Percentiles rank a stretch among this genome's conserved stretches.
These are phyloP conservation scores for Venustaconcha ellipsiformis DNA, from an alignment of 1,140 invertebrate genomes.

Conservation along the genomic window DNA sequence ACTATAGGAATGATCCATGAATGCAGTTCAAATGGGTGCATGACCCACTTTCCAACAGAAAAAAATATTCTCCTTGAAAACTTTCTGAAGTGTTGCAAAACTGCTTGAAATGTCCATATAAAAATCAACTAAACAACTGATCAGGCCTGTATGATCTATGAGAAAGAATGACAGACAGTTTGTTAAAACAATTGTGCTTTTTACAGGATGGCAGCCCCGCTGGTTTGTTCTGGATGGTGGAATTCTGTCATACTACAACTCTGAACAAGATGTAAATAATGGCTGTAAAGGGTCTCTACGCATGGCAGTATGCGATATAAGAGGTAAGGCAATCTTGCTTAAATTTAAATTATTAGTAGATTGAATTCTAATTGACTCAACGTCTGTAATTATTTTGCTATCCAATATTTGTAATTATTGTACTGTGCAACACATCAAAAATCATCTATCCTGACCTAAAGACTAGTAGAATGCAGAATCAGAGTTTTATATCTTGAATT, in stretches of 20 bases:
- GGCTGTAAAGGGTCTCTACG: conserved; percentile 88
- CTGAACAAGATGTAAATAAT: conserved; percentile 84
- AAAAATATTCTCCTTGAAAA: too few species aligned
- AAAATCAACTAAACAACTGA: too few species aligned
- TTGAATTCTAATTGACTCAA: not conserved
- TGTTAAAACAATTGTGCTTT: conserved; percentile 17
- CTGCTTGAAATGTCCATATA: too few species aligned
- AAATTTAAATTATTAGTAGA: not conserved
- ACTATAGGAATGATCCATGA: too few species aligned
- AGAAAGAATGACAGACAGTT: not conserved
- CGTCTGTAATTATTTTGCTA: not conserved
- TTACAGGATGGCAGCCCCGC: conserved; percentile 85
- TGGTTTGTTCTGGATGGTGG: conserved; percentile 88
- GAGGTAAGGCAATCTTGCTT: conserved; percentile 71
- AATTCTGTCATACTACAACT: conserved; percentile 85
- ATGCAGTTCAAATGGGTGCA: too few species aligned
- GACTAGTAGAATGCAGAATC: not conserved
- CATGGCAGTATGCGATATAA: conserved; percentile 85
- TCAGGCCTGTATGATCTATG: too few species aligned
- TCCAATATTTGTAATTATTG: not conserved
- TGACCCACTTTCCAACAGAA: too few species aligned
- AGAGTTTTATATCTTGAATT: not conserved
- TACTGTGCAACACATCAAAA: not conserved
- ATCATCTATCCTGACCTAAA: not conserved
- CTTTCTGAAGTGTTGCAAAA: too few species aligned